Evolutionary conservation across 2,113 vertebrate genomes (phyloP), one percentile per base, ranked within the genome.

Genomic region (Hydrolagus affinis): DNA sequence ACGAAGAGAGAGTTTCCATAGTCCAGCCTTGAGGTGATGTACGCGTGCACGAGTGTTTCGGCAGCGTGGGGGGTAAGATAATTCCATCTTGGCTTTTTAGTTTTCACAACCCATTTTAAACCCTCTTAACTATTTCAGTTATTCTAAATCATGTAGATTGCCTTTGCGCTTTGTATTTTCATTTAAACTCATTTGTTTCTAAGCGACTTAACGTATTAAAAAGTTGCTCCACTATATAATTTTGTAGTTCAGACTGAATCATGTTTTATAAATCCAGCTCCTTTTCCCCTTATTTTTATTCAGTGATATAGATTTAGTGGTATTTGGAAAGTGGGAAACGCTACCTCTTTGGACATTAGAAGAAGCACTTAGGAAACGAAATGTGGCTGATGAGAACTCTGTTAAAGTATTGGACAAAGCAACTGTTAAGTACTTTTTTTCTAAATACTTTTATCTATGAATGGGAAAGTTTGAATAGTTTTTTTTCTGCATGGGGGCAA

Each of bases 371-470:
- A 94, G 97, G 87, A 98, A 96, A 89, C 96, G 95, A 89, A 96
- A 97, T 19, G 92, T 99, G 23, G 97, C 96, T 25, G 96, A 98
- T 86, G 95, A 97, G 90, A 96, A 96, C 87, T 97, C 98, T 1
- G 95, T 98, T 77, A 99, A 99, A 89, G 97, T 99, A 89, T 92
- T 99, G 88, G 97, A 99, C 91, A 98, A 98, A 92, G 98, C 98
- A 86, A 98, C 98, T 87, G 98, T n/a, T 99, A 93, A 90, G 94
- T 93, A 85, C 0, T 8, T 71, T 44, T 6, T 44, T 44, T 44
- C 1, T 44, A 6, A 44, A 44, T 44, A 44, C 44, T 44, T 44
- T 44, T 44, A 3, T 44, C 44, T 44, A 44, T 44, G 6, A 44
- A 44, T 44, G 44, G 44, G 44, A 6, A 44, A 44, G 44, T 44